Base-by-base conservation (phyloP, 2,113 vertebrate species). In the Tinamus guttatus region DNA sequence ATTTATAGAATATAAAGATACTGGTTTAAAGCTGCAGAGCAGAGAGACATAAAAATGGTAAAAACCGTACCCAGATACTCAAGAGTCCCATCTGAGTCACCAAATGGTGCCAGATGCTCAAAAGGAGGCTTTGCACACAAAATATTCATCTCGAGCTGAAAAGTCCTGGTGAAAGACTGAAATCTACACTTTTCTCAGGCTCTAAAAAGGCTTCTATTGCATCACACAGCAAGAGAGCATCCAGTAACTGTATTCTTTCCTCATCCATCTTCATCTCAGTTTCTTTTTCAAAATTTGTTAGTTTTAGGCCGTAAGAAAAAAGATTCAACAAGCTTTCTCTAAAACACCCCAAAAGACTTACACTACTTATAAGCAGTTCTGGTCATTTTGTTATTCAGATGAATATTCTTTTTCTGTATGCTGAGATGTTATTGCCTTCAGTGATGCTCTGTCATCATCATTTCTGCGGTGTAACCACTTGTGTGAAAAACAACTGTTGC, bases 101-200 rank as follows among this genome's bases (percentile, higher is more conserved):
- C 18, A 51, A 78, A 14, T 2, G 0, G 73, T 77, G 84, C 7
- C 69, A 89, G 30, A 56, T 59, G 17, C 56, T 84, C 34, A 3
- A 5, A 85, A 84, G 32, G 18, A 79, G 64, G 43, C 65, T 34
- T n/a, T 68, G 41, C 32, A 70, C 7, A n/a, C 12, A 19, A 79
- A 13, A 40, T 1, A 10, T 17, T 56, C 1, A 0, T 20, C 28
- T 87, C 32, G 68, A 75, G 6, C 3, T 11, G 60, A 58, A 77
- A 81, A 4, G 16, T 47, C 21, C n/a, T 25, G 12, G 11, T 79
- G 47, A 68, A 96, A 87, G 3, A 49, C 25, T 82, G 81, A 87
- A 78, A 67, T 25, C 22, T 43, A 58, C 85, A 52, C 80, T 28
- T 58, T 8, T 40, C 30, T 36, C 59, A 77, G 34, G 65, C 13